Conservation (phyloP, 2,113 vertebrate genomes). For the Hydrolagus affinis region DNA sequence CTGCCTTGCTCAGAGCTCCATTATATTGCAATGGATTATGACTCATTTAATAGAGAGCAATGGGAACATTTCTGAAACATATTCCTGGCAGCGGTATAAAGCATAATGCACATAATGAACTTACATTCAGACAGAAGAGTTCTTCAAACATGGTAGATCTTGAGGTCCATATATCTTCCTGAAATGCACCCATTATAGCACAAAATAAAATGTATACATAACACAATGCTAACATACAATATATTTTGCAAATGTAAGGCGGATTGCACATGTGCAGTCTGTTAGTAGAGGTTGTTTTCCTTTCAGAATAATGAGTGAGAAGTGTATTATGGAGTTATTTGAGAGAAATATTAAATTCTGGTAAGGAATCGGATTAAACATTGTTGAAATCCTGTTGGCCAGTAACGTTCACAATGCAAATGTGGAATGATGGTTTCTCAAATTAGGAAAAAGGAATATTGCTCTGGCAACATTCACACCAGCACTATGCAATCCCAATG, state of each 20-base stretch:
- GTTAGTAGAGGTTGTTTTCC: conserved; percentile 6
- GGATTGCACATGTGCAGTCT: neutral
- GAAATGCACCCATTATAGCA: neutral
- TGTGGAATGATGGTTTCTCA: conserved; percentile 27
- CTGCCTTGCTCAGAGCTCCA: neutral
- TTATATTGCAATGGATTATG: neutral
- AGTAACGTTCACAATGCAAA: conserved; percentile 14
- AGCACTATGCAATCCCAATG: neutral
- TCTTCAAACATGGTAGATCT: neutral
- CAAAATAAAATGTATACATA: neutral
- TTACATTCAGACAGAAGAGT: neutral
- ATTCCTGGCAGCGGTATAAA: conserved; percentile 6
- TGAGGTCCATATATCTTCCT: conserved; percentile 14
- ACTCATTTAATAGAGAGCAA: neutral
- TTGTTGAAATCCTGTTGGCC: conserved; percentile 11
- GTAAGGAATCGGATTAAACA: conserved; percentile 3
- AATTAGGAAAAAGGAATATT: conserved; percentile 25
- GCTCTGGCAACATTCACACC: neutral
- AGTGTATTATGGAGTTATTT: conserved; percentile 17
- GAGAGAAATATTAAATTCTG: conserved; percentile 4
- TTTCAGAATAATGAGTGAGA: conserved; percentile 1
- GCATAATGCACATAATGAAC: neutral
- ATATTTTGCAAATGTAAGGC: neutral
- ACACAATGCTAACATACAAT: neutral
- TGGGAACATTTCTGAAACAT: neutral